Evolutionary conservation across 2,888 invertebrate species (phyloP).

Genomic region (Stenoptilia bipunctidactyla): DNA sequence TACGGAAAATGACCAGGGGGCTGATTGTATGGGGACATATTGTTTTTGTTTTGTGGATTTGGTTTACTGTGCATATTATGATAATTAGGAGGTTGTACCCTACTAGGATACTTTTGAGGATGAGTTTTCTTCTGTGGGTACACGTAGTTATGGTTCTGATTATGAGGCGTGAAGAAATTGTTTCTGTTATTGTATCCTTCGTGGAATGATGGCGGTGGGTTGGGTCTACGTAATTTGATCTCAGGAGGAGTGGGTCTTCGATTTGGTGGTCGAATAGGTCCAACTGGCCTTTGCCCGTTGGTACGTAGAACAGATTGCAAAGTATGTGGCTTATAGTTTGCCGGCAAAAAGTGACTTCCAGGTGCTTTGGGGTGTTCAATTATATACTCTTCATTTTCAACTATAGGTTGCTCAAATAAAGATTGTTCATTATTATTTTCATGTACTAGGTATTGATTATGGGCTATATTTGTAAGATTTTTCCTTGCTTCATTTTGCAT

Average conservation of each 20-base stretch:
- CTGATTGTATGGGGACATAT: slow-evolving; percentile 32
- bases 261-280: slow-evolving; percentile 42
- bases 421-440: slow-evolving; percentile 43
- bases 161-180: slow-evolving; percentile 32
- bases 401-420: slow-evolving; percentile 39
- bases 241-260: slow-evolving; percentile 57
- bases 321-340: slow-evolving; percentile 52
- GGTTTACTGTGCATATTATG: slow-evolving; percentile 7
- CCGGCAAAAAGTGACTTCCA: slow-evolving; percentile 41
- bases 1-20: slow-evolving; percentile 26
- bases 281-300: slow-evolving; percentile 30
- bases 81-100: not conserved
- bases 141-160: slow-evolving; percentile 38
- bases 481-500: slow-evolving; percentile 26
- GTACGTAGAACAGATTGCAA: slow-evolving; percentile 57
- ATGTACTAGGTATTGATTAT: slow-evolving; percentile 43
- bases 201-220: slow-evolving; percentile 21
- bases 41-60: slow-evolving; percentile 23
- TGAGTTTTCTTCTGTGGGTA: slow-evolving; percentile 35
- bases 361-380: slow-evolving; percentile 38
- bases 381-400: slow-evolving; percentile 48
- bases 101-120: slow-evolving; percentile 23
- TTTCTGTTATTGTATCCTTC: slow-evolving; percentile 28
- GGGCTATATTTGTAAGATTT: slow-evolving; percentile 5
- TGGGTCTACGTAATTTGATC: slow-evolving; percentile 52